A percentile compares a stretch with the other conserved stretches of the same genome.
phyloP scores from a whole-genome alignment of 2,797 vertebrate genomes.

The Helarctos malayanus region DNA sequence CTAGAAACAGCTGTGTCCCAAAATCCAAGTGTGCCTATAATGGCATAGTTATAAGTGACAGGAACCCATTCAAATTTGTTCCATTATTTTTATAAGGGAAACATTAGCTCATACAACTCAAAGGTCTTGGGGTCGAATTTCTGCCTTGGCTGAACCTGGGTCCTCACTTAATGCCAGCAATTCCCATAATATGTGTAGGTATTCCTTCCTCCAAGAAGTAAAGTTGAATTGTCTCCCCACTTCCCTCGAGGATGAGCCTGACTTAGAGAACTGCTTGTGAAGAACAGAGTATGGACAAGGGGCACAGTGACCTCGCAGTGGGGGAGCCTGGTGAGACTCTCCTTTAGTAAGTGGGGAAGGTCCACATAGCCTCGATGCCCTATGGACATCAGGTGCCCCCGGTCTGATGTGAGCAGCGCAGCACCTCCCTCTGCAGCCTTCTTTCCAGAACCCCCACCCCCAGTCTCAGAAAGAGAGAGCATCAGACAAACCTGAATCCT shows the following conservation, averaged over 20 bases:
- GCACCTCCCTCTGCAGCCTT: background rate
- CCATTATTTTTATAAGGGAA: background rate
- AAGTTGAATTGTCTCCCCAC: accelerated
- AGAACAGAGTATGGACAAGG: background rate
- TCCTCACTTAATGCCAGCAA: background rate
- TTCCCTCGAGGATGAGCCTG: too few relatives aligned
- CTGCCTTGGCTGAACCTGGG: background rate
- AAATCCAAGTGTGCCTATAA: background rate
- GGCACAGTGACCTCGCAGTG: accelerated
- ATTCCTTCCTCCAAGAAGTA: background rate
- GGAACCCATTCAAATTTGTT: background rate
- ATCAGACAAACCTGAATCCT: background rate
- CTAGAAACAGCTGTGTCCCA: background rate
- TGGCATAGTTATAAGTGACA: background rate
- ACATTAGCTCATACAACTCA: too few relatives aligned
- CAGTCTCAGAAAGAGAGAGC: background rate
- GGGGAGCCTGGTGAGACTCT: accelerated
- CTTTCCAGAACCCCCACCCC: background rate
- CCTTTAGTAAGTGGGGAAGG: accelerated
- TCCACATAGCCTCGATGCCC: accelerated
- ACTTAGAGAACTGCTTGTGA: too few relatives aligned
- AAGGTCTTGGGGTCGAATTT: background rate
- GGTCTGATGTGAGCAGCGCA: too few relatives aligned
- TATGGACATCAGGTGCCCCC: background rate
- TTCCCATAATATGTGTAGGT: accelerated